phyloP scores from a whole-genome alignment of 2,888 invertebrate genomes.

The Trichopoda pennipes region DNA sequence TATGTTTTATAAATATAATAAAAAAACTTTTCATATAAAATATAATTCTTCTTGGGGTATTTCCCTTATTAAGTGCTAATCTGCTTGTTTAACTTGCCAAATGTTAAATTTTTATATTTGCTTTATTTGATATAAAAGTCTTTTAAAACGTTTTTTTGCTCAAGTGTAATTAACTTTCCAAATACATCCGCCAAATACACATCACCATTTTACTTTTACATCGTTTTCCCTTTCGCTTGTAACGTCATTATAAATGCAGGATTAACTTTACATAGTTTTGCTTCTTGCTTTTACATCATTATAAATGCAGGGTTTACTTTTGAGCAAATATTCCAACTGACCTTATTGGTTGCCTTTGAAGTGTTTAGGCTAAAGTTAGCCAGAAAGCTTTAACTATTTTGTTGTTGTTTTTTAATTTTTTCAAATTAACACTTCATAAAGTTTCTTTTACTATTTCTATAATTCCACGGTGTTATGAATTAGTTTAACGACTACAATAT shows the following conservation, averaged over 20 bases:
- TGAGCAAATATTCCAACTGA: constrained; percentile 43
- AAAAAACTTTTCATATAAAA: too few species aligned
- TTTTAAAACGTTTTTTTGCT: too few species aligned
- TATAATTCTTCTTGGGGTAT: neutral
- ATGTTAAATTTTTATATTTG: neutral
- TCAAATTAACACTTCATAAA: neutral
- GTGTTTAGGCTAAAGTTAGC: constrained; percentile 7
- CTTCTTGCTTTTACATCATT: neutral
- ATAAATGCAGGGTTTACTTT: constrained; percentile 4
- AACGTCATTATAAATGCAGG: constrained; percentile 1
- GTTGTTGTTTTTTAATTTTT: neutral
- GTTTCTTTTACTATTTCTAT: constrained; percentile 14
- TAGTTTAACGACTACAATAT: neutral
- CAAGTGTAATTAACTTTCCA: neutral
- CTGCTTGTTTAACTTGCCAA: constrained; percentile 9
- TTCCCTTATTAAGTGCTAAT: neutral
- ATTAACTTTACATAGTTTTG: too few species aligned
- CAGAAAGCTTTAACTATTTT: neutral
- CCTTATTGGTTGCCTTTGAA: constrained; percentile 44
- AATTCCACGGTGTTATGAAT: neutral
- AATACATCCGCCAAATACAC: neutral
- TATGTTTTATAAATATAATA: too few species aligned
- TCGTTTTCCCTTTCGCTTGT: neutral
- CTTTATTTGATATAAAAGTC: neutral
- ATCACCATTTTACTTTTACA: neutral